Conservation (phyloP, 2,797 vertebrate species). For the Sebastolobus alascanus region DNA sequence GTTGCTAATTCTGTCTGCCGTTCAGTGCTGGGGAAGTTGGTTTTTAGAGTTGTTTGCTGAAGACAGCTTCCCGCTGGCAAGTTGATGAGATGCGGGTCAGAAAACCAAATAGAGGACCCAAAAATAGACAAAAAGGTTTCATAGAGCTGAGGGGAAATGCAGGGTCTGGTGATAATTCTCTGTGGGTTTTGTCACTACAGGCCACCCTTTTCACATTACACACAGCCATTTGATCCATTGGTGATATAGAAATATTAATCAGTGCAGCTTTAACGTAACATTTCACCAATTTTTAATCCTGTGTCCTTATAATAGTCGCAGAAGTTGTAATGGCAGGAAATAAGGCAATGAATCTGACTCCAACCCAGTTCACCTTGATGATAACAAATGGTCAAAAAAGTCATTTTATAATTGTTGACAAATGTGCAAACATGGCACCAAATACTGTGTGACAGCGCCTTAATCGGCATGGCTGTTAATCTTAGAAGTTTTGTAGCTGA, state of each 20-base stretch:
- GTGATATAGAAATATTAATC: not conserved
- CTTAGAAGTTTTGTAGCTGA: conserved; percentile 43
- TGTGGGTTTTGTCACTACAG: not conserved
- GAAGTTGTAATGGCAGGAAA: not conserved
- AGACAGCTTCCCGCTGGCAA: not conserved
- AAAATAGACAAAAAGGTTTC: not conserved
- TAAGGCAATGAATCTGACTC: not conserved
- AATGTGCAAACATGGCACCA: not conserved
- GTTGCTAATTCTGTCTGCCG: no score
- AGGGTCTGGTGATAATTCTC: not conserved
- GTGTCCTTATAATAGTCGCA: not conserved
- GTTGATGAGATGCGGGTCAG: not conserved
- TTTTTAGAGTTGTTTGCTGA: conserved; percentile 11
- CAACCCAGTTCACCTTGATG: no score
- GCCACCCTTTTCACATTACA: not conserved
- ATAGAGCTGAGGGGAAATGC: not conserved
- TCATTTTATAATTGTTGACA: no score
- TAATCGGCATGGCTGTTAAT: conserved; percentile 27
- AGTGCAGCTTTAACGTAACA: not conserved
- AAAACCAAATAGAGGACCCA: not conserved
- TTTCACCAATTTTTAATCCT: not conserved
- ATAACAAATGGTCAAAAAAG: no score
- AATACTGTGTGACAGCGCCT: not conserved
- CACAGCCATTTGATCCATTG: not conserved
- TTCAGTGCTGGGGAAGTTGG: not conserved